phyloP scores from a whole-genome alignment of 2,113 vertebrate genomes.

The Egretta garzetta region DNA sequence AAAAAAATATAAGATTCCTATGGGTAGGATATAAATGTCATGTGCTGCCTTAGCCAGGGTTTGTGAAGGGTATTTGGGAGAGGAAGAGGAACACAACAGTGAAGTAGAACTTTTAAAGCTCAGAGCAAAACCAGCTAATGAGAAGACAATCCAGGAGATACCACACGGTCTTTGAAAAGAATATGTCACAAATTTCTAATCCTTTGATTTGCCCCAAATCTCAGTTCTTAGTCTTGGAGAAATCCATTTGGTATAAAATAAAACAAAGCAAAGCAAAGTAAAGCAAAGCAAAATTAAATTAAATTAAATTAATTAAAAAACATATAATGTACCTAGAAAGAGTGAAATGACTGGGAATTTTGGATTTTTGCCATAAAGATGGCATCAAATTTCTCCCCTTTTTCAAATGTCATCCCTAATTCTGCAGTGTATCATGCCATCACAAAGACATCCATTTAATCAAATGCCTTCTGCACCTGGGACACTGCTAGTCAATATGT shows the following conservation, averaged over 20 bases:
- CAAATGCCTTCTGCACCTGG: conserved; percentile 50
- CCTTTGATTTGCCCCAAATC: not conserved
- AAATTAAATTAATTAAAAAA: not conserved
- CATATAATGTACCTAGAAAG: not conserved
- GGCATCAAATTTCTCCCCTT: not conserved
- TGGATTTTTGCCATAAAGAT: not conserved
- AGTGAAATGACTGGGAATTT: not conserved
- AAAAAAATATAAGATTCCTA: not conserved
- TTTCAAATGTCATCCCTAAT: conserved; percentile 9
- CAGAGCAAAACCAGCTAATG: not conserved
- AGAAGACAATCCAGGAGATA: not conserved
- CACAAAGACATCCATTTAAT: conserved; percentile 58
- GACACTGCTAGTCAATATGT: conserved; percentile 55
- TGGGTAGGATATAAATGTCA: not conserved
- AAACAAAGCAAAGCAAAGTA: not conserved
- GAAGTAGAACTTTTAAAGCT: not conserved
- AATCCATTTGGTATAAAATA: not conserved
- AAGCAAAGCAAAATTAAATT: not conserved
- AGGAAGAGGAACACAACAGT: not conserved
- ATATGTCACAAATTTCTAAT: not conserved
- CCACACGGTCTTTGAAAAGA: not conserved
- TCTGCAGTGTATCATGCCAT: conserved; percentile 3
- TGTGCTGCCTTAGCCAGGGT: not conserved
- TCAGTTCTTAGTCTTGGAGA: not conserved
- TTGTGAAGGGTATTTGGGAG: not conserved